Conservation (phyloP, 2,797 vertebrate genomes). For the Discoglossus pictus region DNA sequence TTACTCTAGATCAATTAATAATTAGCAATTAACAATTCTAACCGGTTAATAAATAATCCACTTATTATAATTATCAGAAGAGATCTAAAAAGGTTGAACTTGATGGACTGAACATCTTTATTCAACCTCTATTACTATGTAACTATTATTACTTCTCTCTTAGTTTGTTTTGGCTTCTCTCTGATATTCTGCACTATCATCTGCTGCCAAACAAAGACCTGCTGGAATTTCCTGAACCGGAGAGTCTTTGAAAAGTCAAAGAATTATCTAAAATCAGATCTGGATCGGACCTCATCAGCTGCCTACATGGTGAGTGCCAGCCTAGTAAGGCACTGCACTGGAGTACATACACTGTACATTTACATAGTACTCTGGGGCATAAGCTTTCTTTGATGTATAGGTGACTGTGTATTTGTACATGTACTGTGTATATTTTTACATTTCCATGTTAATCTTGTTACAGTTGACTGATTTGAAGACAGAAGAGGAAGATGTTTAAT, state of each 20-base stretch:
- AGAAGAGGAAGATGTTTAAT: constrained; percentile 7
- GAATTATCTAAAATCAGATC: neutral
- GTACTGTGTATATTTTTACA: neutral
- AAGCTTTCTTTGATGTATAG: no score
- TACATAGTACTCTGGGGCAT: no score
- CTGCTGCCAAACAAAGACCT: neutral
- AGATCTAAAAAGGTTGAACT: no score
- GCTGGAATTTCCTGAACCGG: neutral
- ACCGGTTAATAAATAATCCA: no score
- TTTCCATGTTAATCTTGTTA: neutral
- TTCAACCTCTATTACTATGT: no score
- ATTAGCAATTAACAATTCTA: no score
- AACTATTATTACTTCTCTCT: neutral
- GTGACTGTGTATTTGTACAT: neutral
- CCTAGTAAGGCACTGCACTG: no score
- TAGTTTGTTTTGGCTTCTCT: constrained; percentile 2
- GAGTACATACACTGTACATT: no score
- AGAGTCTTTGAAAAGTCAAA: neutral
- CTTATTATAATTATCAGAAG: no score
- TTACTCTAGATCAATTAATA: no score
- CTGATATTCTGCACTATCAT: constrained; percentile 4
- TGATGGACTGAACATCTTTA: no score
- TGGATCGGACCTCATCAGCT: neutral
- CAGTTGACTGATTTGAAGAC: constrained; percentile 4
- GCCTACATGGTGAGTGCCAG: constrained; percentile 4